These are phyloP conservation scores for Dasypolia templi DNA, from an alignment of 2,888 invertebrate genomes.

Conservation along the genomic window DNA sequence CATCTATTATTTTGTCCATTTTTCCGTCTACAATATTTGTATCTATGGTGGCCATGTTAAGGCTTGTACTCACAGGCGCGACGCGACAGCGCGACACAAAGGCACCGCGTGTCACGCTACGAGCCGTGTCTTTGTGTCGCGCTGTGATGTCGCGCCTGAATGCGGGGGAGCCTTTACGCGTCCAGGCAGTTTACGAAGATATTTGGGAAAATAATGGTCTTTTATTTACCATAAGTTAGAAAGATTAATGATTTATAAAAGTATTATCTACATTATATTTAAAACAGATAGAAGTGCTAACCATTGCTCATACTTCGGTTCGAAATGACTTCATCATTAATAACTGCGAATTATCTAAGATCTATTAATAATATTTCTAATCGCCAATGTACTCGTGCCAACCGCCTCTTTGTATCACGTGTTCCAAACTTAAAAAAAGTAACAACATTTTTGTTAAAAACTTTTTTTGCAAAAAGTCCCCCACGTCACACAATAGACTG, in stretches of 20 bases:
- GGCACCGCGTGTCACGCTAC: no score
- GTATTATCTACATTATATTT: background rate
- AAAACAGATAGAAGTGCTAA: conserved; percentile 16
- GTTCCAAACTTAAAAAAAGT: conserved; percentile 64
- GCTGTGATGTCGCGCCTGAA: no score
- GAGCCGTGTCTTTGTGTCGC: no score
- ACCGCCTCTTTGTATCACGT: conserved; percentile 62
- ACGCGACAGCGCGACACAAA: no score
- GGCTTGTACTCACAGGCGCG: no score
- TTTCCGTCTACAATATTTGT: no score
- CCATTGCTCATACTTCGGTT: conserved; percentile 17
- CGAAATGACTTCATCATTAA: conserved; percentile 76
- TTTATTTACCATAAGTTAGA: background rate
- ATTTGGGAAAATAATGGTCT: background rate
- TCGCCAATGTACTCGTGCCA: conserved; percentile 70
- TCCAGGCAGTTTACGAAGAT: no score
- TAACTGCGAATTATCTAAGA: conserved; percentile 74
- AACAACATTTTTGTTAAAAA: conserved; percentile 70
- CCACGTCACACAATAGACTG: conserved; percentile 80
- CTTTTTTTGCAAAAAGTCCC: conserved; percentile 68
- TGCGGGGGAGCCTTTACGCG: no score
- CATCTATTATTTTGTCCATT: no score
- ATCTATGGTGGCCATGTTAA: no score
- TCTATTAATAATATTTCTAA: conserved; percentile 79
- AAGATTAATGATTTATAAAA: conserved; percentile 1